Evolutionary conservation across 2,113 vertebrate genomes (phyloP), one percentile per base, ranked within the genome.

Genomic region (Apteryx owenii): DNA sequence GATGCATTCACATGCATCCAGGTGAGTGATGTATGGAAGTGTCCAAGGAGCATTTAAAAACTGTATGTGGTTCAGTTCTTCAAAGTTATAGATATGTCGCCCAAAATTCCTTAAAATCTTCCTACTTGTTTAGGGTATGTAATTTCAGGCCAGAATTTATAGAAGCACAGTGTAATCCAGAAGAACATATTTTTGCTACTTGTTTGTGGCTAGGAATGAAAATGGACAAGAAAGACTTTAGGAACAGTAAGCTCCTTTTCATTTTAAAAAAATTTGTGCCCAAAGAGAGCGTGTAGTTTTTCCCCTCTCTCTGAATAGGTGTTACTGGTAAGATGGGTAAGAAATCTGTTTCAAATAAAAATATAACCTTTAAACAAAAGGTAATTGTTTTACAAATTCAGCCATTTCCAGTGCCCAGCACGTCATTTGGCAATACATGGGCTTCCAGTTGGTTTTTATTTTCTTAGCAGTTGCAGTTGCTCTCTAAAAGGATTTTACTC

Each of bases 1-100:
- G 61, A 31, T 29, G 46, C 53, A 38, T 0, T 1, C 40, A n/a
- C 5, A 9, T 0, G 0, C 12, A 10, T 40, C 22, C 0, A 0
- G 61, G 5, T 5, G 36, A 62, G 36, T 73, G 42, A 51, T 0
- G 1, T 5, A 29, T 6, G 42, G 51, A 23, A 62, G 40, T 44
- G 71, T 70, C 42, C 70, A 91, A 62, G 36, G 28, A 86, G n/a
- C 26, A 25, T 53, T 61, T 85, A 58, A 89, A 91, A 95, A 91
- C 16, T 29, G 54, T 13, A 54, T 5, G 81, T 81, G 5, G 3
- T 83, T 81, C 51, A 5, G 10, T 68, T 85, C 56, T n/a, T 85
- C 70, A 69, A 9, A 86, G 48, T 64, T 82, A 31, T 64, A 2
- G 0, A 5, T 71, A 68, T 38, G 71, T 81, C 90, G 81, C 31